These are phyloP conservation scores for Tragelaphus buxtoni DNA, from an alignment of 2,113 vertebrate species.

Conservation along the genomic window DNA sequence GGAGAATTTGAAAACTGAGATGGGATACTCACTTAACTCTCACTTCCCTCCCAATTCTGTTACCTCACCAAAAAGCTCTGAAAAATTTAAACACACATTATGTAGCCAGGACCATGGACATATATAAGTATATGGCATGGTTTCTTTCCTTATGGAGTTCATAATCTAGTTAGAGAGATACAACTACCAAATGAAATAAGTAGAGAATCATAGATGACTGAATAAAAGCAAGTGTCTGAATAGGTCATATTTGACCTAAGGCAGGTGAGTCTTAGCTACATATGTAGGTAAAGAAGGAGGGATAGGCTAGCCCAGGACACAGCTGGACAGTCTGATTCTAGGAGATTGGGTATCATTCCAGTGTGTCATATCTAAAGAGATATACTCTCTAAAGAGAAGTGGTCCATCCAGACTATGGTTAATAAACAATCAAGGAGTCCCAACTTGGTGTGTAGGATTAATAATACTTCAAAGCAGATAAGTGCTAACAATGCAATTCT, in stretches of 20 bases:
- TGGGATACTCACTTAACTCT: neutral
- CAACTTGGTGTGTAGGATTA: neutral
- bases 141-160: neutral
- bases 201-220: neutral
- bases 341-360: neutral
- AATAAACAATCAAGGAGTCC: neutral
- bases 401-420: neutral
- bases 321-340: neutral
- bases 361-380: neutral
- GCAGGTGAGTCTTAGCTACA: neutral
- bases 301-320: neutral
- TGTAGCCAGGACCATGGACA: neutral
- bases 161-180: slow-evolving; percentile 13
- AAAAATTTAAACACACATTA: neutral
- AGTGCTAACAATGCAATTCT: neutral
- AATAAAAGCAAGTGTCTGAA: slow-evolving; percentile 1
- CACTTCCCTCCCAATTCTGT: neutral
- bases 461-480: slow-evolving; percentile 10
- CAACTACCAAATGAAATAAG: neutral
- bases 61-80: neutral
- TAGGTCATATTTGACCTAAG: neutral
- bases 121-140: neutral
- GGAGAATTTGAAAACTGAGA: neutral
- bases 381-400: neutral
- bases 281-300: neutral